A percentile compares a stretch with the other conserved stretches of the same genome.
Conservation (phyloP, 1,140 invertebrate species). For the Pogonus chalceus region DNA sequence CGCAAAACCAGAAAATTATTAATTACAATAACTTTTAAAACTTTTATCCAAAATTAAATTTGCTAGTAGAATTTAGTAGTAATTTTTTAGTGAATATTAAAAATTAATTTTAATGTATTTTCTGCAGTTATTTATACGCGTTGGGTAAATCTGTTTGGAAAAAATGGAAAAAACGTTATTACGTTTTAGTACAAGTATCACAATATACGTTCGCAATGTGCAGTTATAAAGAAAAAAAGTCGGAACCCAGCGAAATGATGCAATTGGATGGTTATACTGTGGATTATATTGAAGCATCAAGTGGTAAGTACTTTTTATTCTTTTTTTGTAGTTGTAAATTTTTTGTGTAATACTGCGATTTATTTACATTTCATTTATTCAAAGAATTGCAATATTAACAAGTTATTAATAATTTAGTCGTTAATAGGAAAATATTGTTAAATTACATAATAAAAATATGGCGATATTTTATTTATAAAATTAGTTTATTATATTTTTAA, state of each 20-base stretch:
- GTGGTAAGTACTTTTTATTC: constrained; percentile 43
- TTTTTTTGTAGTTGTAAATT: constrained; percentile 13
- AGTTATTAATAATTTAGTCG: too few species aligned
- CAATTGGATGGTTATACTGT: constrained; percentile 98
- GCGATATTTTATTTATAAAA: too few species aligned
- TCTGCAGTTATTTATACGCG: constrained; percentile 80
- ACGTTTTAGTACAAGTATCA: constrained; percentile 96
- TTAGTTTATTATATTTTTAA: too few species aligned
- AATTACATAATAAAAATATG: too few species aligned
- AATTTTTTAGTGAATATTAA: too few species aligned
- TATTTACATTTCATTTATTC: too few species aligned
- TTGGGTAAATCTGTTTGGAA: constrained; percentile 98
- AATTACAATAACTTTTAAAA: too few species aligned
- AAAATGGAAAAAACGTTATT: constrained; percentile 98
- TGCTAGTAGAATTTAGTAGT: too few species aligned
- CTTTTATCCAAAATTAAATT: too few species aligned
- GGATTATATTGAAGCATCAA: constrained; percentile 93
- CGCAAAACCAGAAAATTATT: too few species aligned
- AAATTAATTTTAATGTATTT: neutral
- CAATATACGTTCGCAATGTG: constrained; percentile 99
- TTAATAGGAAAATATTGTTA: too few species aligned
- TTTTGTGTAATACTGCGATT: neutral
- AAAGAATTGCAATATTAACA: too few species aligned
- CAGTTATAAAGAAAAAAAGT: constrained; percentile 98
- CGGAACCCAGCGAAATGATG: constrained; percentile 99